Evolutionary conservation across 2,888 invertebrate genomes (phyloP).

Genomic region (Eucera pruinosa): DNA sequence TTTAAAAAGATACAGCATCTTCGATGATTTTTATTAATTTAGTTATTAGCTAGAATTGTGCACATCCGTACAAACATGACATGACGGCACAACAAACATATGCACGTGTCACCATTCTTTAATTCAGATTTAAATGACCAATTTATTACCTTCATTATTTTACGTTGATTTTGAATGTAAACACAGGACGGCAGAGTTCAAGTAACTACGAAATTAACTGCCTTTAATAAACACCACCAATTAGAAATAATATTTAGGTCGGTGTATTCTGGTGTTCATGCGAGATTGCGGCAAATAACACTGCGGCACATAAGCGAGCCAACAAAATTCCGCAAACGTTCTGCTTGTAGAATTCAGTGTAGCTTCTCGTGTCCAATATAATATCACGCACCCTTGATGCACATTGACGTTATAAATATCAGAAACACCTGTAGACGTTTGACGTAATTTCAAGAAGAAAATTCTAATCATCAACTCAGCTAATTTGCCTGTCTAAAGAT

Average conservation of each 20-base stretch:
- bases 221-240: background rate
- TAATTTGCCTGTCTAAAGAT: no score
- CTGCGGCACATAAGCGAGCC: slow-evolving; percentile 50
- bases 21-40: no score
- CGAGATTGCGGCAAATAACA: slow-evolving; percentile 16
- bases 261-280: slow-evolving; percentile 9
- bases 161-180: background rate
- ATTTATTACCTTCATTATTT: background rate
- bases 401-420: background rate
- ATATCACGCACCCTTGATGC: background rate
- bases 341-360: background rate
- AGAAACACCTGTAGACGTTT: background rate
- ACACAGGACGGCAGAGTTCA: background rate
- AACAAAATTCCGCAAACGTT: slow-evolving; percentile 43
- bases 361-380: background rate
- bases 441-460: background rate
- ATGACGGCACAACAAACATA: no score
- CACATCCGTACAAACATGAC: no score
- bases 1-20: no score
- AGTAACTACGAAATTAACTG: background rate
- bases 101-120: no score
- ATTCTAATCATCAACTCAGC: background rate
- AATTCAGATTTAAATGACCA: background rate
- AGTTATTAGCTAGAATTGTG: no score
- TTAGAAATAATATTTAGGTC: slow-evolving; percentile 1